Conservation (phyloP, 2,888 invertebrate genomes). For the Campaea margaritaria region DNA sequence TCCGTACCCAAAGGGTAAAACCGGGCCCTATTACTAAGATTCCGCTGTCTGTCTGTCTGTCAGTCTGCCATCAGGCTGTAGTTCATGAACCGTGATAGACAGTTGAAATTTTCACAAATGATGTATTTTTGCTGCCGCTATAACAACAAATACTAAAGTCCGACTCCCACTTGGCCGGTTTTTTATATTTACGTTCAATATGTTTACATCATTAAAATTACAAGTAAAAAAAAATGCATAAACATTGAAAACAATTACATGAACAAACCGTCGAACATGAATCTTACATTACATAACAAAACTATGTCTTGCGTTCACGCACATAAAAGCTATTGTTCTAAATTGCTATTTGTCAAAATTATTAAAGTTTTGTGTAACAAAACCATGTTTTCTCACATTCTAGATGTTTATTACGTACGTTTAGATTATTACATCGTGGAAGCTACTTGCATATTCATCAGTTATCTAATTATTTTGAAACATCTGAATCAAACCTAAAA, state of each 20-base stretch:
- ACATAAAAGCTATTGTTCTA: conserved; percentile 27
- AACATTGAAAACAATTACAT: conserved; percentile 2
- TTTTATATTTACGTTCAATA: too few relatives aligned
- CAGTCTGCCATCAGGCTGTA: too few relatives aligned
- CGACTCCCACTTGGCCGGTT: too few relatives aligned
- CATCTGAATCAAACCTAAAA: conserved; percentile 3
- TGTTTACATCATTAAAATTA: too few relatives aligned
- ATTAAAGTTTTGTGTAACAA: conserved; percentile 22
- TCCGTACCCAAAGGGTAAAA: too few relatives aligned
- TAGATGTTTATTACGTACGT: conserved; percentile 3
- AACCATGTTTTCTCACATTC: conserved; percentile 24
- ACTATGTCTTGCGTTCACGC: conserved; percentile 1
- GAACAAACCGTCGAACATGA: conserved; percentile 13
- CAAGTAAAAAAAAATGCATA: neutral
- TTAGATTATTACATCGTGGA: conserved; percentile 8
- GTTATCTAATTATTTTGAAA: conserved; percentile 16
- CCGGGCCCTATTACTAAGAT: too few relatives aligned
- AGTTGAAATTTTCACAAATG: too few relatives aligned
- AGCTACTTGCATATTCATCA: conserved; percentile 11
- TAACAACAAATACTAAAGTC: too few relatives aligned
- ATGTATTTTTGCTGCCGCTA: too few relatives aligned
- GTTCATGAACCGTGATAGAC: too few relatives aligned
- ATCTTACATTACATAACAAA: conserved; percentile 15
- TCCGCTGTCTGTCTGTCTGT: too few relatives aligned
- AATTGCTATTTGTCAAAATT: conserved; percentile 27